Base-by-base conservation (phyloP, 64 coral and sea anemone genomes). In the Anthopleura sola region DNA sequence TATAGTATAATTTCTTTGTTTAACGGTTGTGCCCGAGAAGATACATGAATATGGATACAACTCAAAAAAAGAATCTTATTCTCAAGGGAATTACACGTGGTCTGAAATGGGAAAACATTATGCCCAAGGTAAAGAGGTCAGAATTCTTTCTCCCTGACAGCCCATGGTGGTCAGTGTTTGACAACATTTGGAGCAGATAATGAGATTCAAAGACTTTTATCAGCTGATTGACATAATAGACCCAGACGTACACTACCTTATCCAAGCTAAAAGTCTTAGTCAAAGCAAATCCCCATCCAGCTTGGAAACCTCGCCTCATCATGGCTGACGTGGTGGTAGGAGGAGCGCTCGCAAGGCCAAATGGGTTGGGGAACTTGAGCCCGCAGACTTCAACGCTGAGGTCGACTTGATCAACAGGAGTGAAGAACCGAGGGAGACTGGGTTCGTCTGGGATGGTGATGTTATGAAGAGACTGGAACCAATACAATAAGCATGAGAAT, bases 231-330 rank as follows among this genome's bases (percentile, higher is more conserved):
- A 53, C 11, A 53, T 17, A 53, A 53, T 53, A 53, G 14, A 53
- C 50, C 50, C 14, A 53, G 0, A 53, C 16, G 6, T 17, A 53
- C 7, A 53, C 78, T 85, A 99, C 97, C 97, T 99, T 99, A 51
- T 99, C 93, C 26, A 99, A 78, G 40, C 87, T 78, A 85, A 95
- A 99, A 6, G 97, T 99, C 71, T 99, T 99, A 0, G 97, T 95
- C 55, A 99, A 84, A 16, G 89, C 92, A 90, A 99, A 99, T 18
- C 97, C 97, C 97, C 97, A 99, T 53, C 97, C 97, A 56, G 92
- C 93, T 85, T 99, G 89, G 86, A 94, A 95, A 2, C 97, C 97
- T 66, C 97, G 83, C 62, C 97, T 95, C 66, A 99, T 99, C 97
- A 99, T 99, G 20, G 97, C 97, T 36, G 97, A 91, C 56, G 55